phyloP scores from a whole-genome alignment of 2,888 invertebrate genomes.

The Lepidocyrtinus sp. region DNA sequence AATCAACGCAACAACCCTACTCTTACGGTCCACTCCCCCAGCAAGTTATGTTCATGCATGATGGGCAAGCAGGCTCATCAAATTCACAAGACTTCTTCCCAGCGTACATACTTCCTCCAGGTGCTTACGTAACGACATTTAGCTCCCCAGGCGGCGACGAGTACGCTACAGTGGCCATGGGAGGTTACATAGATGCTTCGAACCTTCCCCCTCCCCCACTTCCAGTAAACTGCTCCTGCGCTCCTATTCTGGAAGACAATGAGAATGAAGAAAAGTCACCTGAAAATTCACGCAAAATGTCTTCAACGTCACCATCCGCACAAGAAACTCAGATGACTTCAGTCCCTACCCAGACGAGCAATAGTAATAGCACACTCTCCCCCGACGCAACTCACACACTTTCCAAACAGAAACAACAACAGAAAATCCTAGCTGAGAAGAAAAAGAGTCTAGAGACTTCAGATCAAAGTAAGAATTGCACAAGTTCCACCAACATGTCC shows the following conservation, averaged over 20 bases:
- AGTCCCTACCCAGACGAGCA: conserved; percentile 53
- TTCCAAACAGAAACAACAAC: background rate
- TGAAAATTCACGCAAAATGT: conserved; percentile 26
- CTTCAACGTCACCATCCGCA: conserved; percentile 29
- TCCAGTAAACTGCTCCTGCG: conserved; percentile 56
- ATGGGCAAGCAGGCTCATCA: conserved; percentile 42
- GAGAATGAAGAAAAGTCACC: conserved; percentile 54
- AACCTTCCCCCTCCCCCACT: conserved; percentile 38
- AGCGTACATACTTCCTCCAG: conserved; percentile 62
- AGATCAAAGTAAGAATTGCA: conserved; percentile 14
- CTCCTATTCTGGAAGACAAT: conserved; percentile 62
- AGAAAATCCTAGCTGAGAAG: background rate
- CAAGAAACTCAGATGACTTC: conserved; percentile 70
- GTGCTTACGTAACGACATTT: conserved; percentile 61
- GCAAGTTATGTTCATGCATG: conserved; percentile 53
- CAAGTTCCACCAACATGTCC: conserved; percentile 48
- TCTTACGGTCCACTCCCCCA: conserved; percentile 57
- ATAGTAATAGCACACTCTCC: conserved; percentile 24
- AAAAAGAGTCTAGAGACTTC: conserved; percentile 9
- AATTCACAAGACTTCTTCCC: conserved; percentile 60
- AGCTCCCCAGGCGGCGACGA: conserved; percentile 60
- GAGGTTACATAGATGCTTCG: conserved; percentile 41
- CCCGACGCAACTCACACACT: conserved; percentile 30
- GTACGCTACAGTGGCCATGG: conserved; percentile 55
- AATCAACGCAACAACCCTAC: conserved; percentile 33